Base-by-base conservation (phyloP, 2,113 vertebrate genomes). In the Rhinogobius similis region DNA sequence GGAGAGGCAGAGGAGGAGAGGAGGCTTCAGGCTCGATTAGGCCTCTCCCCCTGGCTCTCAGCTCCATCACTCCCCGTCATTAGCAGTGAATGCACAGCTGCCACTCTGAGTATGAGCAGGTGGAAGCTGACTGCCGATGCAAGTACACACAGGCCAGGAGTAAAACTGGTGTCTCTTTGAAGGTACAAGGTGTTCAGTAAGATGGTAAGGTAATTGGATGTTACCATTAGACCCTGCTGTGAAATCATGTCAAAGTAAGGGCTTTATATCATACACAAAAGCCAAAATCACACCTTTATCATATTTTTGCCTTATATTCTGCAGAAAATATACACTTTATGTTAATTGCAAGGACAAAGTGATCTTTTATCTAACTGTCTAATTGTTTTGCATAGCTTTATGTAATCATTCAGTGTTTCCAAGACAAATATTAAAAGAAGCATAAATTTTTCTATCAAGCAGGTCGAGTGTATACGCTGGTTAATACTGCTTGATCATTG, bases 21-120 rank as follows among this genome's bases (percentile, higher is more conserved):
- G 46, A 56, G 29, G 79, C 82, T 86, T 88, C 85, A 86, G 85
- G 87, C 89, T 80, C 78, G 56, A 90, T 91, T 89, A 87, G 81
- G 72, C 78, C 81, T 81, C 71, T 46, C 75, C 52, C 52, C 23
- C 52, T 82, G 71, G 81, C 82, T 71, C 62, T 64, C 67, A 83
- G 80, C 73, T 74, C 67, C 72, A 76, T 80, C 81, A 72, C 66
- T 77, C 36, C 11, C n/a, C 72, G 75, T 82, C 88, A 78, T 90
- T 84, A 83, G 65, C 66, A 55, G 9, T 72, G 74, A 46, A 80
- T 65, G 65, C 84, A 78, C 89, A 87, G 85, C 82, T 90, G 85
- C 72, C 75, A 65, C 80, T 79, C 64, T 68, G 75, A 86, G 68
- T 38, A 68, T 50, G 41, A 70, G 83, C 82, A 85, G 85, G 80